A percentile compares a stretch with the other conserved stretches of the same genome.
These are phyloP conservation scores for Sceliomorpha sp. DNA, from an alignment of 2,888 invertebrate genomes.

Conservation along the genomic window DNA sequence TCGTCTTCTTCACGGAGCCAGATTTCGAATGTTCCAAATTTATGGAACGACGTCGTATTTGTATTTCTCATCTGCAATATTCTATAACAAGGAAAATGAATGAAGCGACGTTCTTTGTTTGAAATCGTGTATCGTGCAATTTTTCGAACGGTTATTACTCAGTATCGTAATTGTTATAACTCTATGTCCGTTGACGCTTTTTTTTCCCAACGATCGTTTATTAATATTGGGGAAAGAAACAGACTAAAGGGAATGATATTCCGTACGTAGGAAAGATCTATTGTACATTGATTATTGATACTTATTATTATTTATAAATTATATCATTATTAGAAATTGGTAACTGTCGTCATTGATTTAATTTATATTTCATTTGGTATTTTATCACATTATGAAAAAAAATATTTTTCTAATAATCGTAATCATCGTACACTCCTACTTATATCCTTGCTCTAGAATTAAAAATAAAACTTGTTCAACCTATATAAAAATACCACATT, in stretches of 20 bases:
- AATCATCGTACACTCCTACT: too few relatives aligned
- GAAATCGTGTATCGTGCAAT: constrained; percentile 54
- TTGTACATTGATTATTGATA: constrained; percentile 80
- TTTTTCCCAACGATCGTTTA: constrained; percentile 55
- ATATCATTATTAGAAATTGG: too few relatives aligned
- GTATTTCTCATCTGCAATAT: constrained; percentile 28
- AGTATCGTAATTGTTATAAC: constrained; percentile 63
- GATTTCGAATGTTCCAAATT: too few relatives aligned
- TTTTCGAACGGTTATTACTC: constrained; percentile 60
- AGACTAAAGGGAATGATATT: constrained; percentile 64
- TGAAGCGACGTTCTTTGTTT: constrained; percentile 56
- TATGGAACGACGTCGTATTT: constrained; percentile 12
- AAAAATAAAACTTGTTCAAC: too few relatives aligned
- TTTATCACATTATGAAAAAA: too few relatives aligned
- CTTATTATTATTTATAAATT: constrained; percentile 80
- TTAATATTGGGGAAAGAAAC: constrained; percentile 56
- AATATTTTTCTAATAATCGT: too few relatives aligned
- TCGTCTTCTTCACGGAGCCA: neutral
- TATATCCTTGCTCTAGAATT: too few relatives aligned
- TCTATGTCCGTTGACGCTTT: constrained; percentile 61
- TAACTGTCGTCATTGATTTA: too few relatives aligned
- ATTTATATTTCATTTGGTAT: too few relatives aligned
- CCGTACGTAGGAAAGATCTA: constrained; percentile 76
- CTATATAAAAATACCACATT: too few relatives aligned
- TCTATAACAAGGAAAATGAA: constrained; percentile 25